Conservation (phyloP, 2,797 vertebrate genomes). For the Merluccius polli region DNA sequence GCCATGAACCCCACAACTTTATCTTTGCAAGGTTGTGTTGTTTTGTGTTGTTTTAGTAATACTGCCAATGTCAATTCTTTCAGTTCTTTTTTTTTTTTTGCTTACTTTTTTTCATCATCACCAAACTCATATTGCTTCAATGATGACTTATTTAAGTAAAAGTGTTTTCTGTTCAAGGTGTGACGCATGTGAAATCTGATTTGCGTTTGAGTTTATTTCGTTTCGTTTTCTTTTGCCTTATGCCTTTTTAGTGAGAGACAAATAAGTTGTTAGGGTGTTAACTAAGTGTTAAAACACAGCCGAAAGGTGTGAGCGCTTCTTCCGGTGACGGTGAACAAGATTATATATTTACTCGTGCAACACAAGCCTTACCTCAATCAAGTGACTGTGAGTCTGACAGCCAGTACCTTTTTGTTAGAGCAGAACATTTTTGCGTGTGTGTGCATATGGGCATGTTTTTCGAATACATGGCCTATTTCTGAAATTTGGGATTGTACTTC, state of each 20-base stretch:
- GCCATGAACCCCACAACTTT: constrained; percentile 21
- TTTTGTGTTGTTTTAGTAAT: not conserved
- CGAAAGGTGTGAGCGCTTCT: constrained; percentile 20
- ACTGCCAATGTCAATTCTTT: too few species aligned
- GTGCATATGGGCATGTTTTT: not conserved
- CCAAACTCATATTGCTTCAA: too few species aligned
- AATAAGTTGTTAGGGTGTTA: constrained; percentile 44
- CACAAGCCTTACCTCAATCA: not conserved
- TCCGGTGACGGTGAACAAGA: not conserved
- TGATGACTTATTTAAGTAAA: too few species aligned
- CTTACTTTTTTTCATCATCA: too few species aligned
- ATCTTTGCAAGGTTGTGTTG: not conserved
- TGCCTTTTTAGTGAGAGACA: constrained; percentile 21
- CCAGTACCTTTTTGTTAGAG: not conserved
- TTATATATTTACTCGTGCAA: not conserved
- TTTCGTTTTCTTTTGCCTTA: not conserved
- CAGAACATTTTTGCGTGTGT: not conserved
- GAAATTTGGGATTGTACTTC: not conserved
- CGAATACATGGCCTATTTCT: not conserved
- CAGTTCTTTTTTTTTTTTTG: not conserved
- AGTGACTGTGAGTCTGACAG: not conserved
- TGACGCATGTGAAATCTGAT: too few species aligned
- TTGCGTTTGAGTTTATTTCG: not conserved
- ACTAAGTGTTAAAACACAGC: constrained; percentile 49
- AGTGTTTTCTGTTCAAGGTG: too few species aligned